phyloP scores from a whole-genome alignment of 2,888 invertebrate genomes.

The Drosophila stalkeri region DNA sequence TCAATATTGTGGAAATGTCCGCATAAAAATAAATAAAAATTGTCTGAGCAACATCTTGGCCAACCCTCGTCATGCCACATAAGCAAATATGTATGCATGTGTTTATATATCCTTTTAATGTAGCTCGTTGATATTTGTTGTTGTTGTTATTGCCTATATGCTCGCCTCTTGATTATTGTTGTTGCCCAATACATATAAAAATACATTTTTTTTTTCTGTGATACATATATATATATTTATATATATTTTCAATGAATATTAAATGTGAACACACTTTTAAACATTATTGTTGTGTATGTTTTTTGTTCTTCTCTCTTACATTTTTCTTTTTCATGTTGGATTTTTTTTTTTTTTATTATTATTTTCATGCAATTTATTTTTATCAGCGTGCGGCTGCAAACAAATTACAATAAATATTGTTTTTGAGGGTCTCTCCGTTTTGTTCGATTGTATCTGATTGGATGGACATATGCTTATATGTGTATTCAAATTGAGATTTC shows the following conservation, averaged over 20 bases:
- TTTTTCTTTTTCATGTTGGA: constrained; percentile 4
- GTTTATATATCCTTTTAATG: constrained; percentile 42
- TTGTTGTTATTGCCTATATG: constrained; percentile 39
- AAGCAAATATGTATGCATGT: constrained; percentile 11
- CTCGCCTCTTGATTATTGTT: constrained; percentile 60
- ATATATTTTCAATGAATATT: constrained; percentile 72
- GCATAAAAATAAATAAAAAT: not conserved
- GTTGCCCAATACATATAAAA: constrained; percentile 45
- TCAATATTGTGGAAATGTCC: no score
- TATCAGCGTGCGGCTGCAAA: constrained; percentile 34
- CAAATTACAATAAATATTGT: constrained; percentile 73
- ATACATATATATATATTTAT: constrained; percentile 33
- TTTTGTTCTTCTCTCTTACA: not conserved
- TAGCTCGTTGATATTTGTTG: constrained; percentile 15
- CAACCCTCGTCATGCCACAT: constrained; percentile 19
- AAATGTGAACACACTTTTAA: constrained; percentile 58
- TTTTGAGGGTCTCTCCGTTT: constrained; percentile 31
- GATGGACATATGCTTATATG: constrained; percentile 8
- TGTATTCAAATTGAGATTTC: constrained; percentile 33
- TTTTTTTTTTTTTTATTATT: constrained; percentile 6
- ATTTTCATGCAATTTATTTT: constrained; percentile 36
- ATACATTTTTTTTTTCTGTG: not conserved
- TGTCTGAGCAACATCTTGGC: not conserved
- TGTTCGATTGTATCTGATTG: constrained; percentile 35
- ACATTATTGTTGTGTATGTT: constrained; percentile 2